Percentiles rank a stretch among this genome's conserved stretches.
Evolutionary conservation across 2,888 invertebrate genomes (phyloP).

Genomic region (Cantharis rustica): DNA sequence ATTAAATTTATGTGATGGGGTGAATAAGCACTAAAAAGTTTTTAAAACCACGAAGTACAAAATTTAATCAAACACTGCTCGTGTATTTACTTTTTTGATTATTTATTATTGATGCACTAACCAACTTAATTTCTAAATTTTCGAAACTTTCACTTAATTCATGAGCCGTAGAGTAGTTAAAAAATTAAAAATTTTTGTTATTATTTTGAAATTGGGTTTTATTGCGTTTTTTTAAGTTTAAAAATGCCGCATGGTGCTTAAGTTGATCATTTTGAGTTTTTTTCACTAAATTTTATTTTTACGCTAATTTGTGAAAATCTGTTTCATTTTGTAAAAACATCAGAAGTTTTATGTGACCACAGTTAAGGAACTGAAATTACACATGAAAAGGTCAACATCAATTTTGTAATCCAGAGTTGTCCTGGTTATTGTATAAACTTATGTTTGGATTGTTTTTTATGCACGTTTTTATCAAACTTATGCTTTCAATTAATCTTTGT

Average conservation of each 20-base stretch:
- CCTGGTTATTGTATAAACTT: constrained; percentile 28
- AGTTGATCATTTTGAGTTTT: constrained; percentile 18
- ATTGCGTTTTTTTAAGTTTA: constrained; percentile 21
- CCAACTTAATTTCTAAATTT: constrained; percentile 18
- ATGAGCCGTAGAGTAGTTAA: constrained; percentile 2
- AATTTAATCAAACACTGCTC: constrained; percentile 26
- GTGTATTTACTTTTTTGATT: constrained; percentile 26
- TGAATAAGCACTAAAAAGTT: constrained; percentile 20
- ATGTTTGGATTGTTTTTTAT: constrained; percentile 27
- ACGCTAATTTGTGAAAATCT: constrained; percentile 1
- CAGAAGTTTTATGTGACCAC: constrained; percentile 12
- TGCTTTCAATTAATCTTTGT: constrained; percentile 11
- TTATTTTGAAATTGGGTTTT: constrained; percentile 3
- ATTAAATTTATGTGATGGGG: background rate
- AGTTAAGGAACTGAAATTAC: constrained; percentile 23
- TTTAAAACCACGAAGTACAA: constrained; percentile 4
- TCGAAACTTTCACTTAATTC: constrained; percentile 5
- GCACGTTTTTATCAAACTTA: constrained; percentile 21
- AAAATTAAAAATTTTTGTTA: background rate
- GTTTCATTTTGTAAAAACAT: constrained; percentile 15
- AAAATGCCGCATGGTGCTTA: constrained; percentile 32
- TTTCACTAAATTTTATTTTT: background rate
- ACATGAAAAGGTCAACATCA: constrained; percentile 16
- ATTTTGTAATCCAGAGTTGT: background rate
- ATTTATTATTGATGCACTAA: constrained; percentile 26